Evolutionary conservation across 2,888 invertebrate genomes (phyloP).

Genomic region (Ceramica pisi): DNA sequence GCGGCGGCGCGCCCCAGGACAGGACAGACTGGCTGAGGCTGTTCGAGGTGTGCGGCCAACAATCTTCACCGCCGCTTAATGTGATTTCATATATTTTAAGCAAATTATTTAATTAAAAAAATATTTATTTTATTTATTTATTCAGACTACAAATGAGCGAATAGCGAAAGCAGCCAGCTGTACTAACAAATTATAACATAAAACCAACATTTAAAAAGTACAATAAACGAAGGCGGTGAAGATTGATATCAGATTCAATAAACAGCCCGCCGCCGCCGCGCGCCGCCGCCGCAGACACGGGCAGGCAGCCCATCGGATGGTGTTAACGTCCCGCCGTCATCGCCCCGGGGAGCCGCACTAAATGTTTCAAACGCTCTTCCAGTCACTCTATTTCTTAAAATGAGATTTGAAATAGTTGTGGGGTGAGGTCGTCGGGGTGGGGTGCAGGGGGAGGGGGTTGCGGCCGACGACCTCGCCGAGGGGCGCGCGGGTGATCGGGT

Average conservation of each 20-base stretch:
- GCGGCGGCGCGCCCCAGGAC: neutral
- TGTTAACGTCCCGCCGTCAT: constrained; percentile 11
- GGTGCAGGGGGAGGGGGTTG: constrained; percentile 8
- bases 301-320: neutral
- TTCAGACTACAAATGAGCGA: too few species aligned
- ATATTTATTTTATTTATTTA: too few species aligned
- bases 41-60: too few species aligned
- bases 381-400: constrained; percentile 61
- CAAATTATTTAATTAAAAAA: too few species aligned
- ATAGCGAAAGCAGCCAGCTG: neutral
- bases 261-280: neutral
- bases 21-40: too few species aligned
- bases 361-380: constrained; percentile 58
- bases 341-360: constrained; percentile 26
- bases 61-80: too few species aligned
- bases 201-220: neutral
- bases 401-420: constrained; percentile 58
- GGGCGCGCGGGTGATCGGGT: too few species aligned
- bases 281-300: too few species aligned
- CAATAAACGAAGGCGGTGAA: neutral
- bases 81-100: too few species aligned
- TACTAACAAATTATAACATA: neutral
- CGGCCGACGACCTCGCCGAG: constrained; percentile 58
- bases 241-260: constrained; percentile 23
- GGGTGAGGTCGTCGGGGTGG: constrained; percentile 30